Percentiles rank a stretch among this genome's conserved stretches.
phyloP scores from a whole-genome alignment of 2,888 invertebrate species.

The Yponomeuta malinellus region DNA sequence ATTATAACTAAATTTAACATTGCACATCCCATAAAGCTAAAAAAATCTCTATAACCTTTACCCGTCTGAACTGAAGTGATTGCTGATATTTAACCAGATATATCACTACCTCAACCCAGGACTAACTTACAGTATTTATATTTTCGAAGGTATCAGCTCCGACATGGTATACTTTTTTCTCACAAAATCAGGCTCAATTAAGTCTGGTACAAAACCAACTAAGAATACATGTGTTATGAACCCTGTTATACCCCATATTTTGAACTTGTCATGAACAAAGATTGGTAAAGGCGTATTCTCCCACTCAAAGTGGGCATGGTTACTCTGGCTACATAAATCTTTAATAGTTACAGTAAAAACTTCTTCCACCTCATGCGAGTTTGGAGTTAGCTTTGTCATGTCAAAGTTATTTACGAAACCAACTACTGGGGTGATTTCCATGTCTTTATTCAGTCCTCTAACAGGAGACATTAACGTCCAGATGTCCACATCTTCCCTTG shows the following conservation, averaged over 20 bases:
- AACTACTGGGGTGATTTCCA: conserved; percentile 83
- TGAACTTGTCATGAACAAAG: conserved; percentile 69
- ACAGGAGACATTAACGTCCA: conserved; percentile 76
- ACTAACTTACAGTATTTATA: conserved; percentile 21
- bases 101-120: not conserved
- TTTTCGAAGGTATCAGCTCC: conserved; percentile 51
- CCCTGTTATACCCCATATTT: conserved; percentile 88
- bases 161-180: conserved; percentile 38
- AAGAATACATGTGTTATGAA: conserved; percentile 82
- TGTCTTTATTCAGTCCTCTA: conserved; percentile 49
- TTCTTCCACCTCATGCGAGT: conserved; percentile 84
- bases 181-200: conserved; percentile 45
- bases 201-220: conserved; percentile 44
- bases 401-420: conserved; percentile 74
- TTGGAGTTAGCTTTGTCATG: conserved; percentile 72
- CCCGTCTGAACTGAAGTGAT: no score
- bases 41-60: no score
- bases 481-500: conserved; percentile 75
- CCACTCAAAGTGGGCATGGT: conserved; percentile 80
- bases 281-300: conserved; percentile 68
- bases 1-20: no score
- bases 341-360: conserved; percentile 83
- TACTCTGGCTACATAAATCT: conserved; percentile 76
- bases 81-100: no score
- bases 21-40: no score